These are phyloP conservation scores for Procapra przewalskii DNA, from an alignment of 2,113 vertebrate species.

Conservation along the genomic window DNA sequence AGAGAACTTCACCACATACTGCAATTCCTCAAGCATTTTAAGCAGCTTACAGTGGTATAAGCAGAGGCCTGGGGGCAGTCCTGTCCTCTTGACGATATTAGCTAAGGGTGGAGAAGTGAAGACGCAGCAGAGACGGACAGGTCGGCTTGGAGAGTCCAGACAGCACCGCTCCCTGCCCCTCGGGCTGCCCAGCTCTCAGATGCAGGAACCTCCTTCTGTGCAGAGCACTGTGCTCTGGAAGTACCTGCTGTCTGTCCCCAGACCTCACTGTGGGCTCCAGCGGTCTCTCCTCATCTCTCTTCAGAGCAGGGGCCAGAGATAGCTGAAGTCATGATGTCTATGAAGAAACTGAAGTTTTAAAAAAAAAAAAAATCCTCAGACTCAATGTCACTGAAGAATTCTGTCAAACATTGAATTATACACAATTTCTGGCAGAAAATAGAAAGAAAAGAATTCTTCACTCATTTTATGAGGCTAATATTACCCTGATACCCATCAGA, in stretches of 20 bases:
- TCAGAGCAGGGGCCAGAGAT: not conserved
- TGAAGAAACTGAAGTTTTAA: not conserved
- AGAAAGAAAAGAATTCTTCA: not conserved
- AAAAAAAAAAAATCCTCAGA: not conserved
- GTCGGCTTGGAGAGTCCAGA: not conserved
- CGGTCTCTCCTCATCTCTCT: no score
- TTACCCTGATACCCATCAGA: not conserved
- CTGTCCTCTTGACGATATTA: not conserved
- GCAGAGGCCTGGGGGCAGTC: not conserved
- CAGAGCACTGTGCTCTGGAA: no score
- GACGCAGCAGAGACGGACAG: not conserved
- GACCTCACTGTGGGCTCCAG: no score
- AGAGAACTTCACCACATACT: not conserved
- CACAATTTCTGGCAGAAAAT: not conserved
- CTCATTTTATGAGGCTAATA: not conserved
- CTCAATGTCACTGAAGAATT: not conserved
- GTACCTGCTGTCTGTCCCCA: no score
- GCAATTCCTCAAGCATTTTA: not conserved
- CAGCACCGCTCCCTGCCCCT: no score
- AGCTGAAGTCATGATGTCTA: not conserved
- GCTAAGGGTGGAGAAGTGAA: not conserved
- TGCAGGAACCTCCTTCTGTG: no score
- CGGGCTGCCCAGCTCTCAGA: no score
- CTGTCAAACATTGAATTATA: not conserved
- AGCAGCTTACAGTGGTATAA: not conserved